Evolutionary conservation across 2,888 invertebrate genomes (phyloP).

Genomic region (Phortica magna): DNA sequence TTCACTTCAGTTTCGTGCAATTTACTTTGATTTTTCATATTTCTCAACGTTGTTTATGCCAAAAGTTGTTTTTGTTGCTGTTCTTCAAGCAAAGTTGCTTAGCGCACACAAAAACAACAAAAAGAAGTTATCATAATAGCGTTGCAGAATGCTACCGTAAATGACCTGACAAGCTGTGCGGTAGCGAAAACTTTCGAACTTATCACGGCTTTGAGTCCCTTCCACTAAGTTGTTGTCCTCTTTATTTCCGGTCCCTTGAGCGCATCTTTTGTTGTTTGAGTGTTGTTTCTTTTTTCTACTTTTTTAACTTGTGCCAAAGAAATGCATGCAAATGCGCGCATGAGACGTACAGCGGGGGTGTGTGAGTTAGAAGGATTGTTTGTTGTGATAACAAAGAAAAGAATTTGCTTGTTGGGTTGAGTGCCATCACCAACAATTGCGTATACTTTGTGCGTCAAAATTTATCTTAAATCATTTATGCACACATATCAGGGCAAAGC

Average conservation of each 20-base stretch:
- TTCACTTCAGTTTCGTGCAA: not conserved
- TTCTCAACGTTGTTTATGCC: constrained; percentile 19
- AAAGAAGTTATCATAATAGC: not conserved
- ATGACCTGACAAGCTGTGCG: constrained; percentile 22
- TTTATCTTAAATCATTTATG: no score
- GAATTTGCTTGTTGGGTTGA: not conserved
- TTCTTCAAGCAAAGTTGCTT: not conserved
- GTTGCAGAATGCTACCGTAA: not conserved
- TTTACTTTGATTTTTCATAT: constrained; percentile 17
- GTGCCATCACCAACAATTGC: no score
- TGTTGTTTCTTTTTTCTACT: not conserved
- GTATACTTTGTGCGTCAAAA: no score
- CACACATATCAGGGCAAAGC: no score
- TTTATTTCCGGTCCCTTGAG: not conserved
- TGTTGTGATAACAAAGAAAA: not conserved
- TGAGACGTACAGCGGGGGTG: not conserved
- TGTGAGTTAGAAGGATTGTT: no score
- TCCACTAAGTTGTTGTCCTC: not conserved
- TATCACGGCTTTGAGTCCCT: not conserved
- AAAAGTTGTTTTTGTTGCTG: constrained; percentile 1
- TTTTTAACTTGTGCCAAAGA: constrained; percentile 19
- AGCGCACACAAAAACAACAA: not conserved
- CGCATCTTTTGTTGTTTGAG: not conserved
- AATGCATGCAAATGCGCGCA: no score
- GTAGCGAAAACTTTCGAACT: constrained; percentile 2